These are phyloP conservation scores for Ormyrus nitidulus DNA, from an alignment of 2,888 invertebrate genomes.

Conservation along the genomic window DNA sequence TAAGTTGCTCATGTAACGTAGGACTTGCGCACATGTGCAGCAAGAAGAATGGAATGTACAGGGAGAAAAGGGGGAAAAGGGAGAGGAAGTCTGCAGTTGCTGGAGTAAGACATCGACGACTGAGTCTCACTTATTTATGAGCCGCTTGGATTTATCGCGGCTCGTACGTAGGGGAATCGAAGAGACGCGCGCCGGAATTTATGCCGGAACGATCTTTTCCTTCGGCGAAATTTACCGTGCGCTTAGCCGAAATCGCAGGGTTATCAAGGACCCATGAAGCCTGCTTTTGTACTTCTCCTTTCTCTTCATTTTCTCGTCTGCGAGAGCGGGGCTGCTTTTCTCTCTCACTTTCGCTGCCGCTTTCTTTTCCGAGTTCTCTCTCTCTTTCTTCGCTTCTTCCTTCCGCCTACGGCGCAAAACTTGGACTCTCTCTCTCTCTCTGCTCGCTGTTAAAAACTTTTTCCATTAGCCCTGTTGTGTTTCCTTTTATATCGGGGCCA, in stretches of 20 bases:
- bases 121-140: conserved; percentile 65
- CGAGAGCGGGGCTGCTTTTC: neutral
- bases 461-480: conserved; percentile 54
- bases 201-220: conserved; percentile 58
- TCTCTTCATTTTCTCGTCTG: neutral
- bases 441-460: conserved; percentile 50
- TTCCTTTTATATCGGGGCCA: conserved; percentile 37
- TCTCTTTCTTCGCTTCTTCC: neutral
- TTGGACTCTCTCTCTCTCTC: conserved; percentile 7
- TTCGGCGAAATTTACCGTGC: conserved; percentile 13
- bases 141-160: conserved; percentile 63
- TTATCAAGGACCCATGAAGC: conserved; percentile 12
- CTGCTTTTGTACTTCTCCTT: neutral
- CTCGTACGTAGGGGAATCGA: conserved; percentile 57
- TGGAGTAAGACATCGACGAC: conserved; percentile 11
- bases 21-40: neutral
- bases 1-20: conserved; percentile 7
- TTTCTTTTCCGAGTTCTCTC: too few species aligned
- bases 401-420: conserved; percentile 10
- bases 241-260: conserved; percentile 13
- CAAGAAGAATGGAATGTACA: neutral
- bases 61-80: neutral
- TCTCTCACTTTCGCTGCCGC: neutral
- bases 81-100: neutral
- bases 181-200: conserved; percentile 61